Base-by-base conservation (phyloP, 2,797 vertebrate genomes). In the Phyllotis vaccarum region DNA sequence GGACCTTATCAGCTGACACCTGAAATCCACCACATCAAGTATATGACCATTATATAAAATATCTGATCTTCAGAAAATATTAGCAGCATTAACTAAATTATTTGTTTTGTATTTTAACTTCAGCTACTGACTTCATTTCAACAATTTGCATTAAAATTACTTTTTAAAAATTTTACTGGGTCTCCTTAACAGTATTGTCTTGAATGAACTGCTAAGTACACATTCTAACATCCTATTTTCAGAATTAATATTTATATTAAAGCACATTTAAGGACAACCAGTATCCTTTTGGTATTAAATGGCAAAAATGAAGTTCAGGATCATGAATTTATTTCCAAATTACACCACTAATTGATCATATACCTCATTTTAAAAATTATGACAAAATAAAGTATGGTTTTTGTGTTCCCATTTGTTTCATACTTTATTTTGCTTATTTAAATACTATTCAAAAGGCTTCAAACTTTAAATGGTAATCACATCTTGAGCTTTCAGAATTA, bases 211-310 rank as follows among this genome's bases (percentile, higher is more conserved):
- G 14, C 29, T 94, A 79, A 93, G 89, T 89, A 66, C 58, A 34
- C 1, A 37, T 64, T 49, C 6, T 56, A 19, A 17, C 81, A 40
- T 21, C 31, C 52, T 75, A 68, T 58, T 10, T 91, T 80, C 24
- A 87, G 70, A 94, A 85, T 93, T 70, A 87, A 34, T 92, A 80
- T 81, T 93, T 79, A 29, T 54, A 34, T 70, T 87, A 89, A 95
- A 40, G 16, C 46, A 16, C 22, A 64, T 81, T 91, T 95, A 31
- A 89, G 40, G 75, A 56, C 81, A 94, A 64, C 34, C 66, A 12
- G 64, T 49, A 66, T 74, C 40, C 1, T 64, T 1, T 52, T 40
- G 43, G 7, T 80, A 46, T 2, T 80, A 91, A 79, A 31, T 64
- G 46, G 22, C 29, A 37, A 83, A 89, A 31, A 3, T 64, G 2